Evolutionary conservation across 2,888 invertebrate genomes (phyloP).

Genomic region (Philaethria dido): DNA sequence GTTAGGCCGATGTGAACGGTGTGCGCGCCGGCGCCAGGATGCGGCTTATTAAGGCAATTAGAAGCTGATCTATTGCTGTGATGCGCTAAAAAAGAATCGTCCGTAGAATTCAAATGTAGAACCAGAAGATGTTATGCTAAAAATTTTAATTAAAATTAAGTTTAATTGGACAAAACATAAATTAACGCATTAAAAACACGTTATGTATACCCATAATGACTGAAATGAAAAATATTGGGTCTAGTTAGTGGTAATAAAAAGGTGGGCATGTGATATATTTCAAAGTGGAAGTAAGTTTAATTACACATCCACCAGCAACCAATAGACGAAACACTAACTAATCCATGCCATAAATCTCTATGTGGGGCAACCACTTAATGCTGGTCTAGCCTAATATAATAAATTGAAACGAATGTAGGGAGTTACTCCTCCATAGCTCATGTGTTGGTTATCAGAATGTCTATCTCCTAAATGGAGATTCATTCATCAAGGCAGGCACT

Average conservation of each 20-base stretch:
- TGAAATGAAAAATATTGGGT: slow-evolving; percentile 3
- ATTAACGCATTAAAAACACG: not conserved
- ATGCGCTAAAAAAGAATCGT: slow-evolving; percentile 41
- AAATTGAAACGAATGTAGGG: slow-evolving; percentile 46
- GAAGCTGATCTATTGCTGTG: slow-evolving; percentile 61
- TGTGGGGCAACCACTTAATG: slow-evolving; percentile 46
- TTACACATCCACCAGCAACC: slow-evolving; percentile 32
- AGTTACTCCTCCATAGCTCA: slow-evolving; percentile 46
- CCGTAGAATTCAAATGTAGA: slow-evolving; percentile 26
- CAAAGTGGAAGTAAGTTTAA: slow-evolving; percentile 26
- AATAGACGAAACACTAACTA: slow-evolving; percentile 39
- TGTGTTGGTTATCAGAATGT: slow-evolving; percentile 42
- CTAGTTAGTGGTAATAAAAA: slow-evolving; percentile 2
- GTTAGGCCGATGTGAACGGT: slow-evolving; percentile 38
- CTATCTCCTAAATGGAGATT: slow-evolving; percentile 53
- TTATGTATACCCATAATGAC: not conserved
- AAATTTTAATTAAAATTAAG: not conserved
- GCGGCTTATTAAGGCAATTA: slow-evolving; percentile 74
- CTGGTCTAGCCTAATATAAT: slow-evolving; percentile 46
- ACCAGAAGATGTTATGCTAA: slow-evolving; percentile 14
- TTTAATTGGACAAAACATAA: not conserved
- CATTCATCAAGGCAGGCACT: slow-evolving; percentile 69
- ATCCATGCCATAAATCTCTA: slow-evolving; percentile 45
- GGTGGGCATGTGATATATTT: slow-evolving; percentile 8
- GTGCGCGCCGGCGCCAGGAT: slow-evolving; percentile 63